Base-by-base conservation (phyloP, 1,140 invertebrate species). In the Drosophila insularis region DNA sequence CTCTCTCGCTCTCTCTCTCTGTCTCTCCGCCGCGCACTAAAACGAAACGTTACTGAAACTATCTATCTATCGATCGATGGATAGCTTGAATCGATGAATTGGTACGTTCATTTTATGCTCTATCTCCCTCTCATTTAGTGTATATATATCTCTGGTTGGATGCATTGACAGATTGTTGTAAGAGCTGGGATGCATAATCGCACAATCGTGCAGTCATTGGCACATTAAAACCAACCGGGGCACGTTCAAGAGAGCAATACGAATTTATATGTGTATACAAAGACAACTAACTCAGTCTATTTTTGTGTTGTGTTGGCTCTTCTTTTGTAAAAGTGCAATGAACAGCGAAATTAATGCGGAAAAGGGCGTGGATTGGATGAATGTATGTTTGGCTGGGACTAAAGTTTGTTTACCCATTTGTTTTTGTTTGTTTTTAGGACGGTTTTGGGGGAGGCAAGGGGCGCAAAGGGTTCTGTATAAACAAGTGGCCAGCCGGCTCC, bases 191-290 rank as follows among this genome's bases (percentile, higher is more conserved):
- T 77, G 71, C 66, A 74, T 87, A 86, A 87, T 86, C 78, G 82
- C 79, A 87, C 82, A 82, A 87, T 87, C 79, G 85, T 86, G 79
- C 75, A 87, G 82, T 86, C 82, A 86, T 86, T 86, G 82, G 79
- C 82, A 87, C 81, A 86, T 87, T 82, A 79, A 86, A 87, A 62
- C 56, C 78, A 68, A 63, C 56, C 32, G 32, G 35, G 58, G 46
- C 61, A 61, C 56, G 56, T 64, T 43, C 50, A 54, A 62, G 68
- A 59, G 62, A 60, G 66, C 63, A 70, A 70, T 27, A 27, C 27
- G 27, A 27, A 6, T 27, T 27, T 27, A 14, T 43, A 43, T 14
- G 14, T 19, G 43, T 17, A 46, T 46, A 60, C 55, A 62, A 50
- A 56, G 23, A 56, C 6, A 27, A 13, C 10, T 13, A 55, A 77